Percentiles rank a stretch among this genome's conserved stretches.
Conservation (phyloP, 2,888 invertebrate genomes). For the Gari tellinella region DNA sequence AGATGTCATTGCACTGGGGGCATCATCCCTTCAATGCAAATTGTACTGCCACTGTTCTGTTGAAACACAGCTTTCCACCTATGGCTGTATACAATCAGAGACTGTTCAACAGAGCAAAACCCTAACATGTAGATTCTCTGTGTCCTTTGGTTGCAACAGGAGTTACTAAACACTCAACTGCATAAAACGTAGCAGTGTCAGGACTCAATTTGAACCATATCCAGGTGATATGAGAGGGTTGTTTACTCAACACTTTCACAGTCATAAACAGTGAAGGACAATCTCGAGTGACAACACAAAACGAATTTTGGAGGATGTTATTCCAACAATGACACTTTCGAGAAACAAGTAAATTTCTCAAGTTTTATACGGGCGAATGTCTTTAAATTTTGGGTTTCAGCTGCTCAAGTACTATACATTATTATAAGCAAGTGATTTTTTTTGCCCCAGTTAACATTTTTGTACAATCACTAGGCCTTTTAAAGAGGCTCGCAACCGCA, state of each 20-base stretch:
- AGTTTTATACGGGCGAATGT: no score
- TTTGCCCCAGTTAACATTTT: no score
- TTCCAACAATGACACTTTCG: no score
- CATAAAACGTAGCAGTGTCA: slow-evolving; percentile 43
- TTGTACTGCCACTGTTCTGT: neutral
- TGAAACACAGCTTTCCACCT: slow-evolving; percentile 14
- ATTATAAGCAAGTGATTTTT: no score
- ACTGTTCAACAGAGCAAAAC: slow-evolving; percentile 19
- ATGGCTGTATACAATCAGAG: slow-evolving; percentile 3
- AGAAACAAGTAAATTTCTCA: no score
- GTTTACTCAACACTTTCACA: slow-evolving; percentile 18
- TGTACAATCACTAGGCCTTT: no score
- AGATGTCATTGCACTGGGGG: slow-evolving; percentile 1
- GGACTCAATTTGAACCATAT: slow-evolving; percentile 26
- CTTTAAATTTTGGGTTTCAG: no score
- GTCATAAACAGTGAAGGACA: slow-evolving; percentile 24
- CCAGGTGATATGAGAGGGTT: slow-evolving; percentile 25
- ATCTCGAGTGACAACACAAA: slow-evolving; percentile 18
- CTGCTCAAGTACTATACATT: no score
- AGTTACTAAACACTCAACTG: slow-evolving; percentile 23
- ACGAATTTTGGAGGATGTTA: no score
- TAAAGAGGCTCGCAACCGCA: no score
- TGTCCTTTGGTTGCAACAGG: slow-evolving; percentile 11
- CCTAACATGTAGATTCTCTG: slow-evolving; percentile 18
- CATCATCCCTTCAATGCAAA: no score